A percentile compares a stretch with the other conserved stretches of the same genome.
Conservation (phyloP, 2,113 vertebrate genomes). For the Odocoileus virginianus region DNA sequence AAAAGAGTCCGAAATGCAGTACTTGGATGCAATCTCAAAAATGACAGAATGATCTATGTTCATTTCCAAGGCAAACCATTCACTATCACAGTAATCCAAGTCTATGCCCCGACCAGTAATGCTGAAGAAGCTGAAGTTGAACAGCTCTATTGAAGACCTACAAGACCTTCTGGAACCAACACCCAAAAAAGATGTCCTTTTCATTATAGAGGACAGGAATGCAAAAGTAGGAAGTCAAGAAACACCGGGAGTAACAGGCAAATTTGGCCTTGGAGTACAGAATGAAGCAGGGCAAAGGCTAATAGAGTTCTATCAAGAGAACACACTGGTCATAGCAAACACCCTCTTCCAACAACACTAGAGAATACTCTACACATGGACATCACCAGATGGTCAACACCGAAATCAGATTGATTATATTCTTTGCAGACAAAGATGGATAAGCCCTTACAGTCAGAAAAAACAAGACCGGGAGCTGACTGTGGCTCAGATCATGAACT, state of each 20-base stretch:
- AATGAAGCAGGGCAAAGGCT: neutral
- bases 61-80: neutral
- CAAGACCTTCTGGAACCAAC: neutral
- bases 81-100: neutral
- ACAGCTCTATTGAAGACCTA: neutral
- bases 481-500: neutral
- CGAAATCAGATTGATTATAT: neutral
- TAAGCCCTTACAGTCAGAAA: neutral
- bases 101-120: accelerated
- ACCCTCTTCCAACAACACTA: neutral
- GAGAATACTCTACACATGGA: neutral
- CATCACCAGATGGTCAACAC: neutral
- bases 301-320: neutral
- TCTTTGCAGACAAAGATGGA: neutral
- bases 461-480: neutral
- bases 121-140: neutral
- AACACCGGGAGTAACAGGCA: neutral
- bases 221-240: neutral
- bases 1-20: neutral
- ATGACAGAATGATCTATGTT: neutral
- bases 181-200: neutral
- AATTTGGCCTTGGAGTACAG: neutral
- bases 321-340: neutral
- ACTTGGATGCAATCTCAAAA: neutral
- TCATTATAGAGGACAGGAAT: neutral